Percentiles rank a stretch among this genome's conserved stretches.
Conservation (phyloP, 2,888 invertebrate genomes). For the Julus scandinavius region DNA sequence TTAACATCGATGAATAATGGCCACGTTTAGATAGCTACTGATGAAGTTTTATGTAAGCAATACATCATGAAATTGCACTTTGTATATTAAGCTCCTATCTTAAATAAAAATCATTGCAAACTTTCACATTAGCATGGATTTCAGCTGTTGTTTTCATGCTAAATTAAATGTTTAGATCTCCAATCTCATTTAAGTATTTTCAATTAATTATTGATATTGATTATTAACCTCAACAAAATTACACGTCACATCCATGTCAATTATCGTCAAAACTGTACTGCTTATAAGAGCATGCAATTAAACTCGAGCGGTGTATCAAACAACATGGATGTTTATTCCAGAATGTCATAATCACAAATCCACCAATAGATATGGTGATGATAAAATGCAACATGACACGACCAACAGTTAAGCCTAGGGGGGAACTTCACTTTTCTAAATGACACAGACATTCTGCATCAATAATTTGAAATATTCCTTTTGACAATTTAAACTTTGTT, state of each 20-base stretch:
- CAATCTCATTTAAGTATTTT: not conserved
- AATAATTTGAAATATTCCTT: not conserved
- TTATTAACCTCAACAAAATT: not conserved
- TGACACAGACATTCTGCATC: not conserved
- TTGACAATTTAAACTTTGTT: not conserved
- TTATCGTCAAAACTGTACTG: not conserved
- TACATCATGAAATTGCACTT: not conserved
- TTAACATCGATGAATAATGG: not conserved
- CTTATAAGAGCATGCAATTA: not conserved
- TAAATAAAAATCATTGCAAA: no score
- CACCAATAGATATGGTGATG: not conserved
- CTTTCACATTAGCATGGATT: not conserved
- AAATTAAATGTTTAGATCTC: not conserved
- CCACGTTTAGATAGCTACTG: not conserved
- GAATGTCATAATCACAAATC: not conserved
- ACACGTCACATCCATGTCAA: not conserved
- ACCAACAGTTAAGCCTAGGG: not conserved
- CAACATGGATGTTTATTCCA: not conserved
- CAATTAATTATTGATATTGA: not conserved
- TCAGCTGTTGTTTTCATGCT: not conserved
- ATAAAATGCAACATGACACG: not conserved
- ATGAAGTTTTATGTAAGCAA: not conserved
- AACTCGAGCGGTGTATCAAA: not conserved
- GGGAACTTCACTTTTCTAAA: not conserved
- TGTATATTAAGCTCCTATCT: not conserved